phyloP scores from a whole-genome alignment of 1,140 invertebrate species.

The Tetranychus cinnabarinus region DNA sequence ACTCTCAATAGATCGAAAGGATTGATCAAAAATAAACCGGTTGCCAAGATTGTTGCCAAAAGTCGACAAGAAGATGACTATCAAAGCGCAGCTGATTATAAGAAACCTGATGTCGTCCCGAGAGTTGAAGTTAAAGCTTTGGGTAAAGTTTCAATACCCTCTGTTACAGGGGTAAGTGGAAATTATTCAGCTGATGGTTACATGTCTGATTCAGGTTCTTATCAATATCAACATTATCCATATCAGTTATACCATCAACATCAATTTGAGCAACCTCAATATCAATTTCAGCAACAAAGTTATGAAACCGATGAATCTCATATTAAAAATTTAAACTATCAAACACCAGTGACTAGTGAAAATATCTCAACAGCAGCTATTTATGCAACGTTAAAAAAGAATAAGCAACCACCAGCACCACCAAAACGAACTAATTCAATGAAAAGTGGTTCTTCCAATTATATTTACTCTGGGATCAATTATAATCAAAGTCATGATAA shows the following conservation, averaged over 20 bases:
- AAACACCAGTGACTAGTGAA: not conserved
- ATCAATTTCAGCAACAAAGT: not conserved
- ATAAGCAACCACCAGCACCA: slow-evolving; percentile 56
- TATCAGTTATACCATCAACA: not conserved
- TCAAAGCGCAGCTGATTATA: not conserved
- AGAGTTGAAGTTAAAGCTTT: not conserved
- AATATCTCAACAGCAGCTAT: slow-evolving; percentile 1
- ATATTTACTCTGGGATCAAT: not conserved
- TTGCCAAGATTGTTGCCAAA: slow-evolving; percentile 41
- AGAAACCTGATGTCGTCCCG: not conserved
- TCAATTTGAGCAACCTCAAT: not conserved
- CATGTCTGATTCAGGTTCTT: too few species aligned
- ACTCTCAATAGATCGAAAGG: slow-evolving; percentile 53
- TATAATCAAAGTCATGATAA: not conserved
- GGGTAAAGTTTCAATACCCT: not conserved
- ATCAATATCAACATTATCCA: not conserved
- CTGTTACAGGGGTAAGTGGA: too few species aligned
- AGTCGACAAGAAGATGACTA: slow-evolving; percentile 1
- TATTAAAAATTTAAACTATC: not conserved
- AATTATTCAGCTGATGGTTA: too few species aligned
- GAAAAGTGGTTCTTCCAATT: slow-evolving; percentile 9
- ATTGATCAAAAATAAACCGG: slow-evolving; percentile 50
- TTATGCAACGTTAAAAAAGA: slow-evolving; percentile 17
- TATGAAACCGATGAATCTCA: slow-evolving; percentile 6
- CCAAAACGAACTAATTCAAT: slow-evolving; percentile 40